phyloP scores from a whole-genome alignment of 2,888 invertebrate species.

The Balanococcus diminutus region DNA sequence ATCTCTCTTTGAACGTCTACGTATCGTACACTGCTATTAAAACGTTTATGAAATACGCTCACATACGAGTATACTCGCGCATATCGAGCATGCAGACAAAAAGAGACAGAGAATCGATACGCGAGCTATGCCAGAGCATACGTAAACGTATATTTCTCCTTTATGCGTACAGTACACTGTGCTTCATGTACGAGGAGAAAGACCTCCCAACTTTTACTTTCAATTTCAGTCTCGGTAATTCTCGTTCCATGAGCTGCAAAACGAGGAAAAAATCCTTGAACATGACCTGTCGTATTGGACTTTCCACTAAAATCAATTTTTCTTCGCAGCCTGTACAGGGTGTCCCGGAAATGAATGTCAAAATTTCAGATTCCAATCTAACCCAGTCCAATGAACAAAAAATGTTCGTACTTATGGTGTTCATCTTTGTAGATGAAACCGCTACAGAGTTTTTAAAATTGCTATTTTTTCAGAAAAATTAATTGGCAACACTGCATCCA shows the following conservation, averaged over 20 bases:
- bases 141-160: not conserved
- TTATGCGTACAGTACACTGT: not conserved
- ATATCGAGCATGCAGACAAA: not conserved
- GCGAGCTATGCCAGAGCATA: not conserved
- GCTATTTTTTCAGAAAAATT: no score
- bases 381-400: no score
- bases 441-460: no score
- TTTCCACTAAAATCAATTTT: not conserved
- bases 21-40: not conserved
- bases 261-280: not conserved
- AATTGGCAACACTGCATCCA: no score
- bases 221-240: not conserved
- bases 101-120: conserved; percentile 12
- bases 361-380: no score
- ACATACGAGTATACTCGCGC: not conserved
- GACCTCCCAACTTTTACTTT: not conserved
- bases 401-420: no score
- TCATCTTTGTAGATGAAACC: no score
- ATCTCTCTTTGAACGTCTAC: no score
- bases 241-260: not conserved
- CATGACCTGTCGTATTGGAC: not conserved
- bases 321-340: not conserved
- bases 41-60: not conserved
- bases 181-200: no score
- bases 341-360: no score